Evolutionary conservation across 1,140 invertebrate genomes (phyloP).

Genomic region (Neodiprion pinetum): DNA sequence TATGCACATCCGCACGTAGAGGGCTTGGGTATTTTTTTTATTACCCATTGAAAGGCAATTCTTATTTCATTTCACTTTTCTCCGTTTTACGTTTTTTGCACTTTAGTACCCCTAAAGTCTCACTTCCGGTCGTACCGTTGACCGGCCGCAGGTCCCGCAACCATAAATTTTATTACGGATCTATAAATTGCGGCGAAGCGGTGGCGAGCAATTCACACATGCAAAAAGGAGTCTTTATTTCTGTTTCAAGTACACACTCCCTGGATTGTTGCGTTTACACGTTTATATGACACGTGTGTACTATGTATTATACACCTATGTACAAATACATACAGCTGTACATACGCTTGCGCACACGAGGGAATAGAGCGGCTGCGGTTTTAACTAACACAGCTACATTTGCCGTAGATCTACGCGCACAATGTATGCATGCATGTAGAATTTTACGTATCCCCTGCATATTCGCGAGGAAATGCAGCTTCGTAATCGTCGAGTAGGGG

Average conservation of each 20-base stretch:
- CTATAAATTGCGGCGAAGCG: not conserved
- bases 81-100: not conserved
- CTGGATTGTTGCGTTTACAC: too few relatives aligned
- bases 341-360: not conserved
- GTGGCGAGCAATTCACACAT: not conserved
- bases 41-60: not conserved
- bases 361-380: not conserved
- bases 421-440: too few relatives aligned
- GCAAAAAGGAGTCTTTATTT: not conserved
- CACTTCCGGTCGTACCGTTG: not conserved
- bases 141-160: not conserved
- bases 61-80: not conserved
- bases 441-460: too few relatives aligned
- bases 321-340: not conserved
- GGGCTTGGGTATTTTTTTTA: not conserved
- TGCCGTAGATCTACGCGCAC: too few relatives aligned
- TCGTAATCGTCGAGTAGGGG: too few relatives aligned
- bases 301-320: too few relatives aligned
- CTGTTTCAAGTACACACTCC: too few relatives aligned
- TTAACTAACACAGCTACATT: not conserved
- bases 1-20: not conserved
- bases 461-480: too few relatives aligned
- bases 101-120: not conserved
- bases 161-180: not conserved
- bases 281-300: too few relatives aligned